Base-by-base conservation (phyloP, 2,888 invertebrate genomes). In the Eilema griseolum region DNA sequence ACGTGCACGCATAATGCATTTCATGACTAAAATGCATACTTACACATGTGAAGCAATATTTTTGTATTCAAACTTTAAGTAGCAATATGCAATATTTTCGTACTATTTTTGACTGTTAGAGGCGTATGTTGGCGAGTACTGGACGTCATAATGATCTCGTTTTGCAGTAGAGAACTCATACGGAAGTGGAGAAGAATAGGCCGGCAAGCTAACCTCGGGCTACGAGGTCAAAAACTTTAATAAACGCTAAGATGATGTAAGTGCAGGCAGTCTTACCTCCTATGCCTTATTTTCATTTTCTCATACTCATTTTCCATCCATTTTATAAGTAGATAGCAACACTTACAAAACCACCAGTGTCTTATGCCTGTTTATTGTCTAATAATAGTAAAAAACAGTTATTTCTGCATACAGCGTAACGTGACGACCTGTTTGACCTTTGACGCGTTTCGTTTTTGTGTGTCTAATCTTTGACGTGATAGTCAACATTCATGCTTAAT, bases 401-500 rank as follows among this genome's bases (percentile, higher is more conserved):
- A 28, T 7, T 59, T 59, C 26, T 59, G 28, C 23, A 59, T 59
- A 26, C 59, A 26, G 16, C 59, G 59, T 20, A 59, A 59, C 59
- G 59, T 66, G 66, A 59, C 57, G 66, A 28, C 52, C 11, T 56
- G n/a, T 64, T 16, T 64, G 64, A 52, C 64, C 66, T 66, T 59
- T 66, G 66, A 66, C 57, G 52, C 31, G 33, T 23, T 33, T 28
- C 16, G 66, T 66, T 66, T 66, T 66, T 66, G 66, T 66, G 20
- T 33, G 57, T 26, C 26, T 28, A 28, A 59, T 59, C 26, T 59
- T 59, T 59, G 59, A 26, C 59, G 66, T 23, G 57, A 66, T 65
- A 24, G 56, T 28, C 46, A 57, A 57, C 24, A 7, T 59, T 26
- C 26, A 59, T 52, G 52, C 52, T 52, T 52, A 52, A 52, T 52